A percentile compares a stretch with the other conserved stretches of the same genome.
These are phyloP conservation scores for Siniperca chuatsi DNA, from an alignment of 2,113 vertebrate genomes.

Conservation along the genomic window DNA sequence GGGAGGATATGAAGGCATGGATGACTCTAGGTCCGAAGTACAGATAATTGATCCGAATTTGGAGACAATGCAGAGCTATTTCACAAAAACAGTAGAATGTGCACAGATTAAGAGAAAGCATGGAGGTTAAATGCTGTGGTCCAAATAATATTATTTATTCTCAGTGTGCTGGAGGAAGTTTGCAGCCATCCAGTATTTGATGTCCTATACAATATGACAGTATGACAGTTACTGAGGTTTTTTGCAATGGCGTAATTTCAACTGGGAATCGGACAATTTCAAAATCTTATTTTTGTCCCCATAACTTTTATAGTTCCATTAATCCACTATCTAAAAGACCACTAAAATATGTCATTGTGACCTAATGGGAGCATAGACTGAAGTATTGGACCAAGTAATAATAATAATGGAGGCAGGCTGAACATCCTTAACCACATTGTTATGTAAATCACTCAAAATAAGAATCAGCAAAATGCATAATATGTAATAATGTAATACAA, in stretches of 20 bases:
- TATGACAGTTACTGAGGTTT: no score
- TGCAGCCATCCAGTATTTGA: no score
- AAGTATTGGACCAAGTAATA: background rate
- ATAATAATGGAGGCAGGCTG: background rate
- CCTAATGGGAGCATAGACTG: background rate
- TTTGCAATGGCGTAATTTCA: no score
- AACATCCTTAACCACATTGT: background rate
- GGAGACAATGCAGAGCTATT: background rate
- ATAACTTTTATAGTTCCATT: background rate
- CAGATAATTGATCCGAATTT: background rate
- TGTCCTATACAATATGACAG: no score
- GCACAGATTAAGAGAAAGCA: background rate
- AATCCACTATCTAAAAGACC: background rate
- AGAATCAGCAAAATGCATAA: background rate
- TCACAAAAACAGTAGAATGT: background rate
- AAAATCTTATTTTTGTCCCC: background rate
- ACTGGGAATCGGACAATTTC: background rate
- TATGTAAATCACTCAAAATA: constrained; percentile 2
- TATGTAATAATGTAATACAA: background rate
- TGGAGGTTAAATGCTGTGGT: background rate
- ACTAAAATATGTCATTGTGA: background rate
- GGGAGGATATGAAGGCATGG: background rate
- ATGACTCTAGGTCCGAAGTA: no score
- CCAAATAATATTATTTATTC: background rate
- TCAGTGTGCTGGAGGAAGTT: background rate